Base-by-base conservation (phyloP, 2,888 invertebrate species). In the Ptychoptera albimana region DNA sequence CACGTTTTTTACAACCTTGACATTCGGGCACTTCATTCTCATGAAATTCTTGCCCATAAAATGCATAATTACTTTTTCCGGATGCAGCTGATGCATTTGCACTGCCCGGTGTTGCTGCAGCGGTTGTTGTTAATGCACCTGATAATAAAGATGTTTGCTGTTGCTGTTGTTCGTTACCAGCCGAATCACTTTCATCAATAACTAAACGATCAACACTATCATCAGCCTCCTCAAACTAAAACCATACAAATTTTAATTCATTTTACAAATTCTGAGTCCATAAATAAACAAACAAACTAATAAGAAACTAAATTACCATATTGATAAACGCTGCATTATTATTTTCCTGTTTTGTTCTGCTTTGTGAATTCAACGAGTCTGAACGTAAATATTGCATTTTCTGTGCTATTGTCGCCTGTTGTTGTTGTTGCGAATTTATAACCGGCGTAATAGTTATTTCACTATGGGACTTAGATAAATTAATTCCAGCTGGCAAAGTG, bases 1-100 rank as follows among this genome's bases (percentile, higher is more conserved):
- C 75, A 50, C 79, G 74, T 47, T 79, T 75, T 53, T 82, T 76
- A 61, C 89, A 91, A 51, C 88, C 86, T 72, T 88, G 88, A 63
- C 89, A 91, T 52, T 79, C 74, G 42, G 85, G 84, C 50, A 65
- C 65, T 49, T 67, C 63, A 51, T 67, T 64, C 46, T 69, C 70
- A 49, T 68, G 66, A 39, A 66, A 51, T 39, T 53, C 54, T 53
- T 70, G 49, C 12, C 34, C 34, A 46, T 23, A 23, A 23, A 23
- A 7, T 23, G 7, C 23, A 23, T 23, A 23, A 23, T 23, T 23
- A 23, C 23, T 23, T 23, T 23, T 23, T 59, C 61, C 48, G 56
- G 64, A 52, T 13, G 67, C 51, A 45, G 50, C 48, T 16, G 52
- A 64, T 15, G 59, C 59, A n/a, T n/a, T 23, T 23, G 4, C 23